Evolutionary conservation across 1,140 invertebrate species (phyloP), one percentile per base, ranked within the genome.

Genomic region (Pseudoatta argentina): DNA sequence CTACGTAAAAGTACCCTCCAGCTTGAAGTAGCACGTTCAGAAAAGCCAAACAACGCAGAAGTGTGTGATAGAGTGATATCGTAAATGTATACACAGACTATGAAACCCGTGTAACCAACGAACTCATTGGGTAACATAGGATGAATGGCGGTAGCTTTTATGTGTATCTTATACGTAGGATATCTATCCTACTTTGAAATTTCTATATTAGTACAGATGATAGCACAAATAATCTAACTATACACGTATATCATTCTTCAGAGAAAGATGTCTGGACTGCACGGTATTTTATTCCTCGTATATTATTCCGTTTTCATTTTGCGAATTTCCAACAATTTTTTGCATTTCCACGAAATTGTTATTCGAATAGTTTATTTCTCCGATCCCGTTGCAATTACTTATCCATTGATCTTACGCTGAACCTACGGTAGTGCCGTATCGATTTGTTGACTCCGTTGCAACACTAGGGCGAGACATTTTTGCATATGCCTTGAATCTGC

Each of bases 31-130:
- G 83, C 88, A 89, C 77, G 83, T 82, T 39, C 57, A 57, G 81
- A 73, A 78, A 82, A 63, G 73, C 87, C 51, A 69, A 86, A 86
- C 48, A 85, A 83, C 39, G 18, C 61, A 44, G 34, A 59, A 64
- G 48, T 77, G 64, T 53, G 63, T 53, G 71, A 86, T 88, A 72
- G 63, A 61, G 63, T 79, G 72, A 59, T 82, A 82, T 88, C 87
- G 39, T 88, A 88, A 89, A 89, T 66, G 83, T 78, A 89, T 86
- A 89, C 75, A 82, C 85, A 88, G 82, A 51, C 77, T 86, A 86
- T 77, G 83, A 78, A 89, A 66, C 61, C 83, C 53, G 77, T 88
- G 85, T 82, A 88, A 86, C 85, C 85, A 76, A 86, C 85, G 72
- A 89, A 88, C 87, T 88, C 83, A 89, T 89, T 89, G 76, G 88